phyloP scores from a whole-genome alignment of 2,888 invertebrate species.

The Congeria kusceri region DNA sequence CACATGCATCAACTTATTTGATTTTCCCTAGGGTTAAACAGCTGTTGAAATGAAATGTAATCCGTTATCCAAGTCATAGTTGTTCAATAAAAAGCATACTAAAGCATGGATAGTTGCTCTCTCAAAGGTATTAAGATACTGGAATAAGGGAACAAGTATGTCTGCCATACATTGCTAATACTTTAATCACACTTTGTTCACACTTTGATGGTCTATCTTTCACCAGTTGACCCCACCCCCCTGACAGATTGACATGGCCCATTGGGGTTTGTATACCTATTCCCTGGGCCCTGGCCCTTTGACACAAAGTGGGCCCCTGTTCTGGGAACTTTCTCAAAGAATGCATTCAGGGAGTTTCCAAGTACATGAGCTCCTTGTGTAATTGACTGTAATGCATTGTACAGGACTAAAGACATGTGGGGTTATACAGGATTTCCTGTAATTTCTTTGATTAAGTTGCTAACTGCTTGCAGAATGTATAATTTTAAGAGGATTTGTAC shows the following conservation, averaged over 20 bases:
- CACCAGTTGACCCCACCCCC: neutral
- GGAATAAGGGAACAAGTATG: neutral
- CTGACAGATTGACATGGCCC: constrained; percentile 15
- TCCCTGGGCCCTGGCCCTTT: constrained; percentile 47
- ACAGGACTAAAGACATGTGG: too few relatives aligned
- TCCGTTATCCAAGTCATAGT: neutral
- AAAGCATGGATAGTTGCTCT: neutral
- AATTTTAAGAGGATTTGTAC: too few relatives aligned
- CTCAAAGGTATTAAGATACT: neutral
- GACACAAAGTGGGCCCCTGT: neutral
- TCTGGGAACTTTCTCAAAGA: too few relatives aligned
- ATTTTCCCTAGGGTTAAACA: constrained; percentile 8
- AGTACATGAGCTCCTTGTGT: too few relatives aligned
- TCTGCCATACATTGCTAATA: too few relatives aligned
- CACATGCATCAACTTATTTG: neutral
- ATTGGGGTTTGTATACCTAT: constrained; percentile 46
- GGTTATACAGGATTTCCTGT: too few relatives aligned
- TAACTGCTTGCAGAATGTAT: too few relatives aligned
- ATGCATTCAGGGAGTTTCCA: too few relatives aligned
- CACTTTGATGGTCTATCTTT: constrained; percentile 2
- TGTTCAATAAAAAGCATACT: neutral
- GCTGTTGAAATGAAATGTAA: neutral
- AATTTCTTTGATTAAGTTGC: too few relatives aligned
- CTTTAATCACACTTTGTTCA: too few relatives aligned
- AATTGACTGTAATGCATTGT: too few relatives aligned